Conservation (phyloP, 2,797 vertebrate species). For the Synanceia verrucosa region DNA sequence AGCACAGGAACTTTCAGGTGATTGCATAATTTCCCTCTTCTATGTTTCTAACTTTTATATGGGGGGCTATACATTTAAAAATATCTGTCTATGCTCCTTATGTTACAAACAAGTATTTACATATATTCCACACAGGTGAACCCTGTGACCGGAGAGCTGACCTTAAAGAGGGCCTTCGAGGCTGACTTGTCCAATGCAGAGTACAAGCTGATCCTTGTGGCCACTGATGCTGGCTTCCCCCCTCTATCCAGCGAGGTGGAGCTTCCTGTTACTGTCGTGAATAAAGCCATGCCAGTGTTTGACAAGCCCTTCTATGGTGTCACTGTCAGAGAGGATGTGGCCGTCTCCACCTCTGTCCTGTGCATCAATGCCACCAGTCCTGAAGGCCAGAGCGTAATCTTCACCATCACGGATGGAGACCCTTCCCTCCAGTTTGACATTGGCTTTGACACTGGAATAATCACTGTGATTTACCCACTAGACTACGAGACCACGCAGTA, state of each 20-base stretch:
- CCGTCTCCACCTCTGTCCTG: slow-evolving; percentile 87
- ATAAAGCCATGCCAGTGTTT: slow-evolving; percentile 97
- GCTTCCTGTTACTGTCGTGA: slow-evolving; percentile 90
- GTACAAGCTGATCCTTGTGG: slow-evolving; percentile 88
- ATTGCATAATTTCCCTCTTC: slow-evolving; percentile 10
- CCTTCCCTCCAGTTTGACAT: slow-evolving; percentile 90
- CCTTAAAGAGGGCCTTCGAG: slow-evolving; percentile 88
- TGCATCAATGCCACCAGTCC: slow-evolving; percentile 92
- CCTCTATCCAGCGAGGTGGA: slow-evolving; percentile 87
- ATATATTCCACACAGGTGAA: slow-evolving; percentile 69
- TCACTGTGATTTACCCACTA: slow-evolving; percentile 88
- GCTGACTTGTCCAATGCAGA: slow-evolving; percentile 89
- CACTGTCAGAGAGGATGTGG: slow-evolving; percentile 89
- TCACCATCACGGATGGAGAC: slow-evolving; percentile 92
- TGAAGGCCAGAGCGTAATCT: slow-evolving; percentile 91
- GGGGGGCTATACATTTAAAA: neutral
- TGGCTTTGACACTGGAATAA: slow-evolving; percentile 92
- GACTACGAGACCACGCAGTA: slow-evolving; percentile 92
- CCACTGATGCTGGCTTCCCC: slow-evolving; percentile 89
- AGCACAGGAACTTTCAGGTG: slow-evolving; percentile 90
- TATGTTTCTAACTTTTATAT: neutral
- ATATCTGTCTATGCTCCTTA: neutral
- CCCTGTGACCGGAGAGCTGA: slow-evolving; percentile 87
- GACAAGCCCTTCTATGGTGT: slow-evolving; percentile 95
- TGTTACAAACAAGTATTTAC: neutral